Conservation (phyloP, 2,888 invertebrate species). For the Sphaeridia pumilis region DNA sequence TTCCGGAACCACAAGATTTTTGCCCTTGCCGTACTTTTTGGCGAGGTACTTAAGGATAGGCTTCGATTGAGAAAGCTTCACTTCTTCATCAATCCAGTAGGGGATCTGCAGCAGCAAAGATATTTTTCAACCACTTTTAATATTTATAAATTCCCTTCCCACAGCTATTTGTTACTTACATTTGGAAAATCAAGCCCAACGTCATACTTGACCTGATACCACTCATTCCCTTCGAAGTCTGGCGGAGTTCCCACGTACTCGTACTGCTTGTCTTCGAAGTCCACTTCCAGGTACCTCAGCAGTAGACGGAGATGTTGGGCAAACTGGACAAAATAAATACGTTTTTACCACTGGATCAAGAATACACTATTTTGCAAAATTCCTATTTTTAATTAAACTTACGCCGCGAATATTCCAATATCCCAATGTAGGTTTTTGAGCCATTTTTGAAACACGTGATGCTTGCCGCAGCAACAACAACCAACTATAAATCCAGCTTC, state of each 20-base stretch:
- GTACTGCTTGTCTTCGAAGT: constrained; percentile 41
- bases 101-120: constrained; percentile 36
- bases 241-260: constrained; percentile 39
- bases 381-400: too few relatives aligned
- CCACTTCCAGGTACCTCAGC: constrained; percentile 40
- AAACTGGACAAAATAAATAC: too few relatives aligned
- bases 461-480: too few relatives aligned
- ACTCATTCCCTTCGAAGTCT: constrained; percentile 39
- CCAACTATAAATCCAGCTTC: too few relatives aligned
- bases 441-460: too few relatives aligned
- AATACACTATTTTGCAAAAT: too few relatives aligned
- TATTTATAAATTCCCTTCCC: not conserved
- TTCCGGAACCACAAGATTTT: constrained; percentile 41
- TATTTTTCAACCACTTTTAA: not conserved
- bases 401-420: constrained; percentile 11
- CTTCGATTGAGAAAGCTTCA: constrained; percentile 41
- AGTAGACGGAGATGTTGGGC: constrained; percentile 39
- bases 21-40: constrained; percentile 38
- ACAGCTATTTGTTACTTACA: constrained; percentile 28
- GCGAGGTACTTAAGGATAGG: constrained; percentile 41
- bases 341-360: too few relatives aligned
- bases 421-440: constrained; percentile 2
- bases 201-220: constrained; percentile 37
- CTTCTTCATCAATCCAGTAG: constrained; percentile 41
- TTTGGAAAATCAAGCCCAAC: constrained; percentile 40